A percentile compares a stretch with the other conserved stretches of the same genome.
These are phyloP conservation scores for Onychorhynchus coronatus DNA, from an alignment of 2,113 vertebrate species.

Conservation along the genomic window DNA sequence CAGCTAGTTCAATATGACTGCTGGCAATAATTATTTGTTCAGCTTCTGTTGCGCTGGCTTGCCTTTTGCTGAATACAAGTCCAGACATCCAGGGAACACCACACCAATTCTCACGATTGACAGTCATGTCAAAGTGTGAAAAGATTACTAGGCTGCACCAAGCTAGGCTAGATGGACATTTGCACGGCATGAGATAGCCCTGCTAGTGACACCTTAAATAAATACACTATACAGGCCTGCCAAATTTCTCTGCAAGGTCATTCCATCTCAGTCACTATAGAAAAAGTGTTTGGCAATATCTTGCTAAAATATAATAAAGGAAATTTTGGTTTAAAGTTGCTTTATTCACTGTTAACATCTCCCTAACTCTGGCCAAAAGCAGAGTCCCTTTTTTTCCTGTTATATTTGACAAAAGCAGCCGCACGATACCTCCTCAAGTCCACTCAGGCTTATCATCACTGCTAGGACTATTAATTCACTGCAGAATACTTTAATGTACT, in stretches of 20 bases:
- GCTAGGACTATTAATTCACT: conserved; percentile 48
- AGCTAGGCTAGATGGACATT: background rate
- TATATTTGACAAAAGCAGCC: conserved; percentile 21
- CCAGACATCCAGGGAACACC: accelerated
- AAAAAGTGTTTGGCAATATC: background rate
- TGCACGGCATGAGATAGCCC: background rate
- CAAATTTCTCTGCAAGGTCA: background rate
- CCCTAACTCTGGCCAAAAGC: background rate
- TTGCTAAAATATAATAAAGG: background rate
- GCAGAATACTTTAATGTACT: conserved; percentile 38
- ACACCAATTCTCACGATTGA: background rate
- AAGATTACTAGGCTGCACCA: background rate
- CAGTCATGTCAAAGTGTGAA: background rate
- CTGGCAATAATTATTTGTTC: background rate
- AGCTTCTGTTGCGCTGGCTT: background rate
- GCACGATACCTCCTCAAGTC: background rate
- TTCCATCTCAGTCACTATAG: background rate
- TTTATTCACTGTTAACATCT: background rate
- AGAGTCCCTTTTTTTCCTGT: conserved; percentile 24
- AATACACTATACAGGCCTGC: background rate
- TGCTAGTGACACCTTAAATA: background rate
- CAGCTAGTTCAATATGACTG: background rate
- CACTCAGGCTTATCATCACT: conserved; percentile 8
- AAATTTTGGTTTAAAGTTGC: background rate
- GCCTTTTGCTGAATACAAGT: background rate